These are phyloP conservation scores for Notechis scutatus DNA, from an alignment of 2,113 vertebrate genomes.

Conservation along the genomic window DNA sequence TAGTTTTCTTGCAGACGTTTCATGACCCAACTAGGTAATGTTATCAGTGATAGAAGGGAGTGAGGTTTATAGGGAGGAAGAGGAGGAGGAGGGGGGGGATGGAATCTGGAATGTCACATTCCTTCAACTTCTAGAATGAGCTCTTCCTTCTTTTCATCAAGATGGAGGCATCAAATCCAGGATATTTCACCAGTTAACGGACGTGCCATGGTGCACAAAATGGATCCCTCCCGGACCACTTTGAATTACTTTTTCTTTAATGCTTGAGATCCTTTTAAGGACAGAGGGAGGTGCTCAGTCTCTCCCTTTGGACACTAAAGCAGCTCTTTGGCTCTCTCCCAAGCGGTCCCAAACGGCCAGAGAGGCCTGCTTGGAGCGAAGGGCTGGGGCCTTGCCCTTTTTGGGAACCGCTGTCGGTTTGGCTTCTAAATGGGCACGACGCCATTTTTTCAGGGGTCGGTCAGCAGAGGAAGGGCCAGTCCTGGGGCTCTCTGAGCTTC, in stretches of 20 bases:
- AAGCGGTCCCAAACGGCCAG: background rate
- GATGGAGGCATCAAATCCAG: background rate
- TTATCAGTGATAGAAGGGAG: too few relatives aligned
- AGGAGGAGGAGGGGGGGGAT: background rate
- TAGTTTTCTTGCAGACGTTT: too few relatives aligned
- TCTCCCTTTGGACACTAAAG: background rate
- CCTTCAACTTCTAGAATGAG: background rate
- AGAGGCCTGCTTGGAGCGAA: background rate
- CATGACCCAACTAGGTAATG: too few relatives aligned
- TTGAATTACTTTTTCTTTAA: background rate
- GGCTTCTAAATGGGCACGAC: background rate
- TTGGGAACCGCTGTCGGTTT: background rate
- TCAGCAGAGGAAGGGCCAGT: background rate
- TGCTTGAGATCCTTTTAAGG: background rate
- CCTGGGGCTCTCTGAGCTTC: fast-evolving
- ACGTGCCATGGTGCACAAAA: background rate
- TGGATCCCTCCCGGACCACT: background rate
- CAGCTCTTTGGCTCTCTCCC: background rate
- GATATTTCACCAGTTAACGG: background rate
- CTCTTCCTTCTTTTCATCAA: background rate
- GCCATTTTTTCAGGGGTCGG: background rate
- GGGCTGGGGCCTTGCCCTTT: background rate
- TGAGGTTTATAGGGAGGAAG: too few relatives aligned
- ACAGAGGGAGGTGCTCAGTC: background rate
- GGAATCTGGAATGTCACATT: background rate